Percentiles rank a stretch among this genome's conserved stretches.
These are phyloP conservation scores for Drosophila cracens DNA, from an alignment of 2,888 invertebrate species.

Conservation along the genomic window DNA sequence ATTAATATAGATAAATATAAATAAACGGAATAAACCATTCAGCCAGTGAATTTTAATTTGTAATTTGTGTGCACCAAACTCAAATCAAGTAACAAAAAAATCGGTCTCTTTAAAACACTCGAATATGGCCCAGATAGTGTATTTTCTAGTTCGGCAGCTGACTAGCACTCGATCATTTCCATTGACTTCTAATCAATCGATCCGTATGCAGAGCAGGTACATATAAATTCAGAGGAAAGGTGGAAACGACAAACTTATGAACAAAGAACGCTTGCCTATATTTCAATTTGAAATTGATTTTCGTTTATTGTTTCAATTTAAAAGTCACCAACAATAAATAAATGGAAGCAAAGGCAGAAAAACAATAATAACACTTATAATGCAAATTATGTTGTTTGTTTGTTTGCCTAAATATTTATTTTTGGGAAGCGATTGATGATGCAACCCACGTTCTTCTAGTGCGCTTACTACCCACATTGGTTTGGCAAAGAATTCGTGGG, in stretches of 20 bases:
- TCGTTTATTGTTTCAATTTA: slow-evolving; percentile 37
- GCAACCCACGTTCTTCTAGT: slow-evolving; percentile 36
- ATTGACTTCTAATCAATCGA: slow-evolving; percentile 45
- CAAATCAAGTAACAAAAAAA: neutral
- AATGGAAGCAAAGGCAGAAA: neutral
- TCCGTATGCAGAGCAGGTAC: slow-evolving; percentile 44
- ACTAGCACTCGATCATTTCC: slow-evolving; percentile 24
- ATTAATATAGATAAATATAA: neutral
- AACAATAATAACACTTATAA: slow-evolving; percentile 23
- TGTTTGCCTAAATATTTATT: slow-evolving; percentile 32
- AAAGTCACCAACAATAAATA: slow-evolving; percentile 38
- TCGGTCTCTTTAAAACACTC: neutral
- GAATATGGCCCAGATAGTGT: slow-evolving; percentile 15
- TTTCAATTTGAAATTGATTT: slow-evolving; percentile 41
- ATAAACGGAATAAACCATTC: neutral
- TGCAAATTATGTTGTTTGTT: slow-evolving; percentile 52
- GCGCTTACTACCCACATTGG: slow-evolving; percentile 59
- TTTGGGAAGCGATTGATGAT: slow-evolving; percentile 19
- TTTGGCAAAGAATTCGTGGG: slow-evolving; percentile 48
- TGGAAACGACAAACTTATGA: slow-evolving; percentile 51
- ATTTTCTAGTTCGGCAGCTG: neutral
- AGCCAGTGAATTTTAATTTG: no score
- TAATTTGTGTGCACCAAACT: neutral
- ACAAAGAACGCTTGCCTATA: slow-evolving; percentile 58
- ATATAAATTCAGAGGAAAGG: slow-evolving; percentile 33